Evolutionary conservation across 2,888 invertebrate genomes (phyloP), one percentile per base, ranked within the genome.

Genomic region (Escarpia spicata): DNA sequence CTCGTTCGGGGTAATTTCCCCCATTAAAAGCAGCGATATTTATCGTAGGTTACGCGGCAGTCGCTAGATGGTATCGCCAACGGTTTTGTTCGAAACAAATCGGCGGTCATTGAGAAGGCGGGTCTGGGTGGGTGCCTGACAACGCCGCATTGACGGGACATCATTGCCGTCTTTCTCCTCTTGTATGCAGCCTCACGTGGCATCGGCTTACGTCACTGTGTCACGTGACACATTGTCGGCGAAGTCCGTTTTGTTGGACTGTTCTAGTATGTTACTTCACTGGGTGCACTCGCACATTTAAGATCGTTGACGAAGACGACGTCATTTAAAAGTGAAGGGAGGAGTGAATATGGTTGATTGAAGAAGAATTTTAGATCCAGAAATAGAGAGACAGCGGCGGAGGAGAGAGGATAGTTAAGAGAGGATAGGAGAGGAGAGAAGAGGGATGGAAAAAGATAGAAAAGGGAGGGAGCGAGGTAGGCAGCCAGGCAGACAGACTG

Each of bases 1-100:
- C 75, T 75, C 75, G 75, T 75, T 75, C 75, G 75, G 75, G 75
- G 75, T 75, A 75, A 75, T 75, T 75, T 75, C 75, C 75, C 60
- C 75, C 19, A 75, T 75, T 75, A 75, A 75, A 75, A n/a, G 75
- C 75, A n/a, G 75, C 75, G 75, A 75, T 75, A 75, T 75, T 75
- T 75, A 75, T 75, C 75, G 75, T 19, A 19, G 52, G 75, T 75
- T 75, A 75, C 75, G 75, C 75, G 26, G 75, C 75, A 26, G 75
- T 6, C 75, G 26, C 75, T 75, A 75, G 75, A 75, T 75, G 75
- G 75, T 75, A 75, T 75, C 75, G 75, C 75, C 75, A 26, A 19
- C 19, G 75, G 75, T 75, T 75, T 75, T 75, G 75, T 75, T 75
- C 19, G 75, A 75, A n/a, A 75, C 75, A 75, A 75, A 75, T 75